Conservation (phyloP, 2,888 invertebrate species). For the Pyralis farinalis region DNA sequence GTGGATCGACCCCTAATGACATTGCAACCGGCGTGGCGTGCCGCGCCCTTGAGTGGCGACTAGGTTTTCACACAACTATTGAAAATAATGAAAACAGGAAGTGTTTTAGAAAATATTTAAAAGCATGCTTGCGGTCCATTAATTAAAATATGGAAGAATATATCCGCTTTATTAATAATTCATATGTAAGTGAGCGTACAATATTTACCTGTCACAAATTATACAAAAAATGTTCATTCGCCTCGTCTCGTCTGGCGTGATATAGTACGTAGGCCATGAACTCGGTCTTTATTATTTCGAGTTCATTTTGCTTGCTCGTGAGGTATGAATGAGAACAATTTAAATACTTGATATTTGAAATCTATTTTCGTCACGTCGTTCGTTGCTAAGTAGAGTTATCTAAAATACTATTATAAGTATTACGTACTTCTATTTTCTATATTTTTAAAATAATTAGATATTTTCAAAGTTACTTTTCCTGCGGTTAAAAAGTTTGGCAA, state of each 20-base stretch:
- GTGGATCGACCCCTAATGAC: slow-evolving; percentile 72
- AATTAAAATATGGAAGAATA: too few relatives aligned
- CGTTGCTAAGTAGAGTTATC: too few relatives aligned
- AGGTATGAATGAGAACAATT: slow-evolving; percentile 22
- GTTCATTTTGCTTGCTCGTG: slow-evolving; percentile 55
- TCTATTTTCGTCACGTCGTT: too few relatives aligned
- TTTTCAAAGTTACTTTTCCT: too few relatives aligned
- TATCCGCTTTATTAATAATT: too few relatives aligned
- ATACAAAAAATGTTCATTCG: slow-evolving; percentile 35
- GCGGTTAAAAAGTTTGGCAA: too few relatives aligned
- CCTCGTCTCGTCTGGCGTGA: slow-evolving; percentile 38
- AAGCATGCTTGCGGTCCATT: not conserved
- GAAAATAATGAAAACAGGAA: too few relatives aligned
- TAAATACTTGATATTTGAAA: not conserved
- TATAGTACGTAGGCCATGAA: slow-evolving; percentile 68
- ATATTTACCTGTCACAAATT: not conserved
- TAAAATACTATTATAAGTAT: too few relatives aligned
- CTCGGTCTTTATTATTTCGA: slow-evolving; percentile 59
- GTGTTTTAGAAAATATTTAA: too few relatives aligned
- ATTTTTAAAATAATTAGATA: too few relatives aligned
- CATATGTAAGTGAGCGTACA: too few relatives aligned
- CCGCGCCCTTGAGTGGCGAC: slow-evolving; percentile 30
- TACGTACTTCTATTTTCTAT: too few relatives aligned
- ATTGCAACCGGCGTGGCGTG: slow-evolving; percentile 45
- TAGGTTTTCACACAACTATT: not conserved